phyloP scores from a whole-genome alignment of 1,140 invertebrate species.

The Augochlora pura region DNA sequence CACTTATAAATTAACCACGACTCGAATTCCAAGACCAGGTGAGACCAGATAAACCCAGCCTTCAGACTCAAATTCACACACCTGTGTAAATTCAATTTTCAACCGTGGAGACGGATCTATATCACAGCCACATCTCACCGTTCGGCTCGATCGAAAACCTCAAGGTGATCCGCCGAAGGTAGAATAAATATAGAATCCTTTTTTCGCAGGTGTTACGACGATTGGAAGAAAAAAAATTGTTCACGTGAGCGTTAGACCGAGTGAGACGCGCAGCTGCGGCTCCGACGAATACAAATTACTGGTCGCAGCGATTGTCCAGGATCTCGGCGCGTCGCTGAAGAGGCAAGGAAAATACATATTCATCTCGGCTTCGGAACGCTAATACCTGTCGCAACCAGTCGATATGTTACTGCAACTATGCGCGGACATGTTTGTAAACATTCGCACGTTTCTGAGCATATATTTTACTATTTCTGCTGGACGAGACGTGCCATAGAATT shows the following conservation, averaged over 20 bases:
- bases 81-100: not conserved
- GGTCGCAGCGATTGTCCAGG: slow-evolving; percentile 34
- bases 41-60: no score
- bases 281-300: slow-evolving; percentile 61
- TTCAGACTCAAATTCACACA: not conserved
- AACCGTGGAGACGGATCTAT: not conserved
- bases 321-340: slow-evolving; percentile 29
- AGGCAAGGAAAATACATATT: slow-evolving; percentile 39
- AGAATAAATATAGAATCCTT: no score
- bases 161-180: no score
- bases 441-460: no score
- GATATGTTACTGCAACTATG: slow-evolving; percentile 22
- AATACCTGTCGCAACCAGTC: not conserved
- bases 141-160: no score
- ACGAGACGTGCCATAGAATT: no score
- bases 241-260: slow-evolving; percentile 1
- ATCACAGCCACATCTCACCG: not conserved
- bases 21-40: not conserved
- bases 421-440: not conserved
- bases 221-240: no score
- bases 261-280: slow-evolving; percentile 22
- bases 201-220: no score
- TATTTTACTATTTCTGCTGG: not conserved
- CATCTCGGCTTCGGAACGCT: slow-evolving; percentile 30
- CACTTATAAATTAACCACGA: not conserved